A percentile compares a stretch with the other conserved stretches of the same genome.
Evolutionary conservation across 2,888 invertebrate genomes (phyloP).

Genomic region (Archips xylosteana): DNA sequence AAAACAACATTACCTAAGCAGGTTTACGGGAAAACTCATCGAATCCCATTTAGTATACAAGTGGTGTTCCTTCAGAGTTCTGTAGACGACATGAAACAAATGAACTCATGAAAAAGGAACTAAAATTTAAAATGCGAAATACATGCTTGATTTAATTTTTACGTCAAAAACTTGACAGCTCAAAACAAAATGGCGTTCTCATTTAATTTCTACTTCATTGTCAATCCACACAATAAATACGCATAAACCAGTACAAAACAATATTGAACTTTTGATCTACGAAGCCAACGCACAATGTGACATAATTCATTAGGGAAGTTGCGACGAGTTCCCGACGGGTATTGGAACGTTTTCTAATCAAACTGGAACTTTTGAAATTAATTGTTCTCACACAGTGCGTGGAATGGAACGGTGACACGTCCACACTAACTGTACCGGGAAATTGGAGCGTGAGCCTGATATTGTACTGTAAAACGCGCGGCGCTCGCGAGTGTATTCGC

Average conservation of each 20-base stretch:
- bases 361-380: slow-evolving; percentile 22
- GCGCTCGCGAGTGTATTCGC: no score
- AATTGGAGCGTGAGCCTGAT: not conserved
- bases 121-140: no score
- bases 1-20: no score
- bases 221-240: not conserved
- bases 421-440: not conserved
- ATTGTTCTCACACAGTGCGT: slow-evolving; percentile 19
- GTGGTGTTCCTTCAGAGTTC: no score
- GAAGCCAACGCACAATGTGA: slow-evolving; percentile 6
- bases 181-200: not conserved
- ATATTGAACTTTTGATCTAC: slow-evolving; percentile 1
- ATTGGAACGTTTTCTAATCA: slow-evolving; percentile 26
- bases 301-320: slow-evolving; percentile 27
- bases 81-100: no score
- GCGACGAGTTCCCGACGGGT: slow-evolving; percentile 29
- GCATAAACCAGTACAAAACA: not conserved
- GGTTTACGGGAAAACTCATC: no score
- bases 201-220: not conserved
- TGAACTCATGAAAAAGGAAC: no score
- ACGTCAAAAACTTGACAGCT: not conserved
- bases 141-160: no score
- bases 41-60: no score
- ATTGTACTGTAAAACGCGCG: no score
- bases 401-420: not conserved